A percentile compares a stretch with the other conserved stretches of the same genome.
Conservation (phyloP, 2,888 invertebrate species). For the Campaea margaritaria region DNA sequence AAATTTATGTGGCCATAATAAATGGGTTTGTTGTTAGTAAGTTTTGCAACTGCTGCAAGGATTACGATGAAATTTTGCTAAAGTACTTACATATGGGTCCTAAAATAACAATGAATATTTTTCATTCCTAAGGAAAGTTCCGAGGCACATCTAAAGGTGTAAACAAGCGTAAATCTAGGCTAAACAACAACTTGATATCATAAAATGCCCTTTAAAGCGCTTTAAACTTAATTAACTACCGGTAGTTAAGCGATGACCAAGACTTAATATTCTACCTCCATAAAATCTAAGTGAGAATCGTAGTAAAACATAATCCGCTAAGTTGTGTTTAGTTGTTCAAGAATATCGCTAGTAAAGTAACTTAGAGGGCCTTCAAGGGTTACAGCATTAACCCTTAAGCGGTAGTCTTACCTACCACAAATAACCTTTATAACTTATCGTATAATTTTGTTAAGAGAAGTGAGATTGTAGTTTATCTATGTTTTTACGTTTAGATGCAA, state of each 20-base stretch:
- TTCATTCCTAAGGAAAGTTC: too few relatives aligned
- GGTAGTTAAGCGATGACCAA: conserved; percentile 8
- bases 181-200: too few relatives aligned
- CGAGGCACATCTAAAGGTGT: too few relatives aligned
- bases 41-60: too few relatives aligned
- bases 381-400: conserved; percentile 10
- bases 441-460: not conserved
- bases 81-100: too few relatives aligned
- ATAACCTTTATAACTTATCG: conserved; percentile 8
- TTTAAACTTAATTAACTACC: not conserved
- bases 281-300: conserved; percentile 22
- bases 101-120: too few relatives aligned
- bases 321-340: conserved; percentile 22
- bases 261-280: conserved; percentile 17
- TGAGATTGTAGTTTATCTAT: not conserved
- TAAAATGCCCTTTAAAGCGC: not conserved
- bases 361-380: conserved; percentile 15
- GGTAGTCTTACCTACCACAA: not conserved
- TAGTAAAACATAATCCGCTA: conserved; percentile 23
- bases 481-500: not conserved
- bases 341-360: conserved; percentile 24
- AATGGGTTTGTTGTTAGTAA: too few relatives aligned
- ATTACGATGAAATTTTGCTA: too few relatives aligned
- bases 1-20: too few relatives aligned
- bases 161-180: too few relatives aligned